Base-by-base conservation (phyloP, 2,888 invertebrate genomes). In the Xestoiulus laeticollis region DNA sequence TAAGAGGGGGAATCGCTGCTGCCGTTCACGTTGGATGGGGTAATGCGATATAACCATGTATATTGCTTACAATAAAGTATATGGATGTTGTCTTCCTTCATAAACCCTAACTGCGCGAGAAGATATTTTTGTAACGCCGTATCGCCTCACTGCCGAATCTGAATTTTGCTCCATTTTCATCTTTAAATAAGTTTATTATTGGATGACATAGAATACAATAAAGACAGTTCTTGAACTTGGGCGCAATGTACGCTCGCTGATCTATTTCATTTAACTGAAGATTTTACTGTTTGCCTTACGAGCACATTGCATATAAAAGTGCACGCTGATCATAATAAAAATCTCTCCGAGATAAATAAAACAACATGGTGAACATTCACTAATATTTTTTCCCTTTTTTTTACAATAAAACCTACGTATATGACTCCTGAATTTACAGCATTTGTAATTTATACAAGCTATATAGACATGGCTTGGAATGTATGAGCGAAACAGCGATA, bases 41-140 rank as follows among this genome's bases (percentile, higher is more conserved):
- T 78, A 78, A 78, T 78, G 78, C 78, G 30, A 78, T 78, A 78
- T 78, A 78, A 78, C 78, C 30, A 78, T 78, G 78, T 78, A 78
- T 78, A 78, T 78, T 78, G 78, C 78, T 78, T 78, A 78, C 78
- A 78, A 78, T 78, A 78, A 78, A 78, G 78, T 78, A 78, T 78
- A 78, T 78, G 78, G 78, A 78, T 78, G 78, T 78, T 78, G 78
- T 78, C 78, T 78, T 78, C 78, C 78, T 78, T 78, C 78, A 78
- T 78, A 78, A 78, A 78, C 78, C 78, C 78, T 78, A 78, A 78
- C 78, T 78, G 78, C 78, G 26, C 30, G 30, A 12, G 14, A 30
- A 78, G 78, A 78, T 78, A 78, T 78, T 78, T 78, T 30, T 30
- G 78, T 78, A 78, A 30, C 78, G 78, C 78, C 78, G 78, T 78